Percentiles rank a stretch among this genome's conserved stretches.
Conservation (phyloP, 2,888 invertebrate genomes). For the Selenia dentaria region DNA sequence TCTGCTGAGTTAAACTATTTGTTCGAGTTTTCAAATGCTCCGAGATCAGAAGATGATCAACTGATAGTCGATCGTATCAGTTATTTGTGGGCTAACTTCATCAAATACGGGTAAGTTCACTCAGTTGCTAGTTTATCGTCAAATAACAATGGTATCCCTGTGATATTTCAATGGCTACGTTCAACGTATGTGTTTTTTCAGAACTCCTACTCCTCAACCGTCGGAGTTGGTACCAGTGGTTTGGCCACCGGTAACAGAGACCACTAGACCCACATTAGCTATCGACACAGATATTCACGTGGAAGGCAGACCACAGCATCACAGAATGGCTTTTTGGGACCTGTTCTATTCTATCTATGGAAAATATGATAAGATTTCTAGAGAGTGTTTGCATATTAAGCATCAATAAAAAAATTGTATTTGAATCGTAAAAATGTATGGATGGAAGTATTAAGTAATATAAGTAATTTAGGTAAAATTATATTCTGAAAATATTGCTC, state of each 20-base stretch:
- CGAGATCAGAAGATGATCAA: constrained; percentile 49
- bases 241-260: constrained; percentile 55
- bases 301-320: constrained; percentile 55
- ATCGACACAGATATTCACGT: constrained; percentile 59
- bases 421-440: no score
- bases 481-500: no score
- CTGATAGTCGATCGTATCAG: constrained; percentile 57
- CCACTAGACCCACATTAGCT: constrained; percentile 58
- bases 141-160: no score
- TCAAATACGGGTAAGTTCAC: constrained; percentile 73
- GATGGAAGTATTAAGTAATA: no score
- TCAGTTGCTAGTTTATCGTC: no score
- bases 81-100: constrained; percentile 69
- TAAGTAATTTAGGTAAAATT: no score
- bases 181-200: no score
- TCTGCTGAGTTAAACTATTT: constrained; percentile 63
- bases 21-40: constrained; percentile 45
- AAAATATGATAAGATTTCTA: constrained; percentile 51
- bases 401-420: constrained; percentile 6
- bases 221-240: constrained; percentile 54
- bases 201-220: constrained; percentile 62
- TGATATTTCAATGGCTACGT: no score
- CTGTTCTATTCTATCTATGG: constrained; percentile 67
- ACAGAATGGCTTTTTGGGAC: constrained; percentile 75
- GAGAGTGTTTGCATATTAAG: constrained; percentile 42